Base-by-base conservation (phyloP, 2,797 vertebrate species). In the Parauchenoglanis punctatus region DNA sequence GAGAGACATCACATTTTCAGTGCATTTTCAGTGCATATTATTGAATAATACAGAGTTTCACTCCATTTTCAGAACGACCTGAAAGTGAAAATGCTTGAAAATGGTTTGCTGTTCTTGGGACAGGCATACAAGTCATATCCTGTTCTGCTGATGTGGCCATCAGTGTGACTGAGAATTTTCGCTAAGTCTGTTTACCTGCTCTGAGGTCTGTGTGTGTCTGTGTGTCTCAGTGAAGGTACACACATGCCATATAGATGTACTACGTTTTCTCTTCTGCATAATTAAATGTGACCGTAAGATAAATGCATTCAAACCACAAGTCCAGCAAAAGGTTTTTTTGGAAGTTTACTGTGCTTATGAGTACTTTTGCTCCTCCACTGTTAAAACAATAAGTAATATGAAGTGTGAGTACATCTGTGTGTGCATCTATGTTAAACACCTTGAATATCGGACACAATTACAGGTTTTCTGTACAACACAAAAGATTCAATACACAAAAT, bases 61-160 rank as follows among this genome's bases (percentile, higher is more conserved):
- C 17, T 59, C 59, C n/a, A 83, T 65, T 68, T 40, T 40, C 17
- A 68, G 12, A 44, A 17, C 15, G 70, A 59, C 49, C 61, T 52
- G n/a, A 82, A 83, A 83, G 61, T 83, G 61, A 83, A 83, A 83
- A 28, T 67, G 44, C 44, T 49, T 52, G 11, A 40, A 52, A 54
- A 49, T 72, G 1, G 23, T 31, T 63, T 46, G 44, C 40, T n/a
- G 44, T 63, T 67, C 18, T 35, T 83, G 65, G 77, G 63, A 28
- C 52, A 59, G 59, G 7, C 28, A 58, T 70, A 25, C 44, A 80
- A 25, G 54, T 81, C 40, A 81, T 23, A 81, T 86, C 77, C 76
- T 70, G 28, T 83, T 83, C 56, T 17, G 11, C 46, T 87, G 20
- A 65, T 65, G 25, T 23, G 81, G 59, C 11, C 31, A 68, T 61